Evolutionary conservation across 2,888 invertebrate genomes (phyloP).

Genomic region (Eulithis prunata): DNA sequence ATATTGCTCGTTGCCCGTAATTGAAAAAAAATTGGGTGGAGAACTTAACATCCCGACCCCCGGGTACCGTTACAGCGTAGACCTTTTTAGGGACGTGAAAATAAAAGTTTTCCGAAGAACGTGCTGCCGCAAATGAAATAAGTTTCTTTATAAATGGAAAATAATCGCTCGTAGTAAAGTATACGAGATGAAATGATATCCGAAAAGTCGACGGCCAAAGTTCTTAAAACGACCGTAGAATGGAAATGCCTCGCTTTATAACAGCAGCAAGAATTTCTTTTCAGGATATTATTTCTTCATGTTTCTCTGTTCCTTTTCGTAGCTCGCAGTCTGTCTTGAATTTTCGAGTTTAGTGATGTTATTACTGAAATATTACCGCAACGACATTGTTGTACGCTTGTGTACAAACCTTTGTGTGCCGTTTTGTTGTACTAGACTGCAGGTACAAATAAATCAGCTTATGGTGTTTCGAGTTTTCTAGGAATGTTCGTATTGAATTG

Average conservation of each 20-base stretch:
- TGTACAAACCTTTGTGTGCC: neutral
- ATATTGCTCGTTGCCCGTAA: too few relatives aligned
- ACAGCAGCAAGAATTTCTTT: constrained; percentile 25
- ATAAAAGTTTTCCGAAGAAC: too few relatives aligned
- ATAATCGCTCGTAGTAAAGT: neutral
- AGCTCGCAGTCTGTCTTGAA: constrained; percentile 13
- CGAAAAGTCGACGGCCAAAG: constrained; percentile 16
- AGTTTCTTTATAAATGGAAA: neutral
- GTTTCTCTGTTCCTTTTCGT: constrained; percentile 13
- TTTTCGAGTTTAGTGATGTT: constrained; percentile 13
- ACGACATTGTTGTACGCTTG: neutral
- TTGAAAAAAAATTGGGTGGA: too few relatives aligned
- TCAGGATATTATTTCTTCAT: constrained; percentile 25
- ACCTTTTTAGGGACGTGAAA: too few relatives aligned
- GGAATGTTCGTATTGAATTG: neutral
- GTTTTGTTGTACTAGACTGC: neutral
- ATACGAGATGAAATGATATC: constrained; percentile 15
- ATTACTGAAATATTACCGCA: constrained; percentile 1
- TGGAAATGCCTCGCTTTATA: constrained; percentile 30
- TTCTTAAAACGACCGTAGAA: constrained; percentile 26
- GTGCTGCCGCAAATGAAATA: constrained; percentile 3
- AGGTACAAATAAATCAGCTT: neutral
- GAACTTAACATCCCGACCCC: too few relatives aligned
- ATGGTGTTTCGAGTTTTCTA: neutral
- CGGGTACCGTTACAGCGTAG: too few relatives aligned